phyloP scores from a whole-genome alignment of 2,797 vertebrate species.

The Mycteria americana region DNA sequence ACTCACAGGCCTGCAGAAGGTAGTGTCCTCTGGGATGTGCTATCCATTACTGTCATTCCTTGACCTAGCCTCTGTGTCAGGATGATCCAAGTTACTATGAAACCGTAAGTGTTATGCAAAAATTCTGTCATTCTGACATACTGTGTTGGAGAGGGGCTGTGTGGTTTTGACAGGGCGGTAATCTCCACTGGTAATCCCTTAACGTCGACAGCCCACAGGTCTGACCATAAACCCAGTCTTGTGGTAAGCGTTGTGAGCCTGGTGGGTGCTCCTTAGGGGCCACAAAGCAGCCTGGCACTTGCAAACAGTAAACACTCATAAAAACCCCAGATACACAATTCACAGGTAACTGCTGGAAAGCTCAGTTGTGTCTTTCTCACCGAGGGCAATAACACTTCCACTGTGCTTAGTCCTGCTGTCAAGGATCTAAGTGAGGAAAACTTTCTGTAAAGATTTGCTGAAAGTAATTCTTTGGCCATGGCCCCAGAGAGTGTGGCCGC shows the following conservation, averaged over 20 bases:
- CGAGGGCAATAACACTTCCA: fast-evolving
- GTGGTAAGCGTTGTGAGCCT: too few species aligned
- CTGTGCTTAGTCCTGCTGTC: neutral
- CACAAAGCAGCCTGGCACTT: neutral
- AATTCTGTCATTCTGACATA: neutral
- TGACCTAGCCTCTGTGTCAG: neutral
- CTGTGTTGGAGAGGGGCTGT: neutral
- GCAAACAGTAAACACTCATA: too few species aligned
- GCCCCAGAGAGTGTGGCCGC: neutral
- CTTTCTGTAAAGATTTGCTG: too few species aligned
- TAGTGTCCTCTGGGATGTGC: too few species aligned
- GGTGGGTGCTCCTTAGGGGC: neutral
- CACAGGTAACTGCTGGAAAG: neutral
- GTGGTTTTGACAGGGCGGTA: fast-evolving
- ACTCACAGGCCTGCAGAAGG: neutral
- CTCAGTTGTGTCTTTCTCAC: neutral
- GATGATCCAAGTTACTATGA: neutral
- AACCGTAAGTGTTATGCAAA: neutral
- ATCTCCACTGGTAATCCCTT: too few species aligned
- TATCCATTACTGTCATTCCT: too few species aligned
- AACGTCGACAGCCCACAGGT: neutral
- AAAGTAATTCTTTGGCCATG: neutral
- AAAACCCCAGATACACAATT: too few species aligned
- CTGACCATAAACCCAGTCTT: too few species aligned
- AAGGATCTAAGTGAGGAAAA: neutral